Conservation (phyloP, 2,888 invertebrate species). For the Sphecodes monilicornis region DNA sequence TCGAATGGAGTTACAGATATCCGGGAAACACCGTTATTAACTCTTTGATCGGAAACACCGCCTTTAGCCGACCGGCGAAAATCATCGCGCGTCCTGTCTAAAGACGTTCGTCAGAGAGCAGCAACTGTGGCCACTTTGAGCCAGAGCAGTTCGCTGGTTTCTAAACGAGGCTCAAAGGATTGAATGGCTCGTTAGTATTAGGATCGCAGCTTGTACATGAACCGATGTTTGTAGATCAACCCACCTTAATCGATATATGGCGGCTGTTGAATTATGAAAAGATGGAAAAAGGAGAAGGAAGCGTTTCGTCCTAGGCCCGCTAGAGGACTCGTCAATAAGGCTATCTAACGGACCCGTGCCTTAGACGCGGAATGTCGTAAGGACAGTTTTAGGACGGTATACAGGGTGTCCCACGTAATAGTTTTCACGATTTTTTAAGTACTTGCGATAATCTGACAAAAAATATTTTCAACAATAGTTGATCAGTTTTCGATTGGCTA, state of each 20-base stretch:
- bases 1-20: not conserved
- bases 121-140: not conserved
- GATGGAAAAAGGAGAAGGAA: too few relatives aligned
- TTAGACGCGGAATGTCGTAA: too few relatives aligned
- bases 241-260: not conserved
- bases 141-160: not conserved
- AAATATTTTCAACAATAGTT: too few relatives aligned
- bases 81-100: not conserved
- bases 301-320: too few relatives aligned
- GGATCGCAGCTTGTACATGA: not conserved
- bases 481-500: too few relatives aligned
- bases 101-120: not conserved
- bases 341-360: too few relatives aligned
- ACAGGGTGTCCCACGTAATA: too few relatives aligned
- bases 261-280: too few relatives aligned
- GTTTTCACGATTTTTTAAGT: too few relatives aligned
- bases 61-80: not conserved
- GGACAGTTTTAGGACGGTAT: too few relatives aligned
- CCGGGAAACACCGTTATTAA: not conserved
- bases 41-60: not conserved
- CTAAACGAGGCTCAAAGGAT: not conserved
- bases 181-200: not conserved
- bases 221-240: not conserved
- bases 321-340: too few relatives aligned
- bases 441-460: too few relatives aligned